phyloP scores from a whole-genome alignment of 2,113 vertebrate genomes.

The Rhabdornis inornatus region DNA sequence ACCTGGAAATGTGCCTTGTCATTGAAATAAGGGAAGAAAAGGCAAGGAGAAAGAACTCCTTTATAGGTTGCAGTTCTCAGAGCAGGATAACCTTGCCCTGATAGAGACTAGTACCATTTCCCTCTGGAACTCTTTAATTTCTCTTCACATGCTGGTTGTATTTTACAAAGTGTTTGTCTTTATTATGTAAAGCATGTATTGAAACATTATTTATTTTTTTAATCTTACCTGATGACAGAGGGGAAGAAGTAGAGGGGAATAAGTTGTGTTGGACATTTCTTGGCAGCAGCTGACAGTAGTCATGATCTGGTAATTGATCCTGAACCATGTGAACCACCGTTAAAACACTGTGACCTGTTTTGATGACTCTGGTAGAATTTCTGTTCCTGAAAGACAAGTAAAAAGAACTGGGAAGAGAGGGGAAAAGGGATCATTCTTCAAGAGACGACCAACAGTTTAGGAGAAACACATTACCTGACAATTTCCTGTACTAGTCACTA shows the following conservation, averaged over 20 bases:
- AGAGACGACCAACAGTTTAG: neutral
- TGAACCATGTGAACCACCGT: neutral
- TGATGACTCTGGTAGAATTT: neutral
- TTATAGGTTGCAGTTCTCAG: neutral
- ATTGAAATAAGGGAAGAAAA: neutral
- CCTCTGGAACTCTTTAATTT: neutral
- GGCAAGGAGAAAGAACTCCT: neutral
- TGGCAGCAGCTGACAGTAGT: neutral
- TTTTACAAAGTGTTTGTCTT: neutral
- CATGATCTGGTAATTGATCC: neutral
- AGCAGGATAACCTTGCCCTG: neutral
- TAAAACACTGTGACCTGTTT: neutral
- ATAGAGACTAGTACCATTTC: neutral
- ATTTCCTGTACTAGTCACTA: neutral
- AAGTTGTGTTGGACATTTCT: neutral
- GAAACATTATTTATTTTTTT: neutral
- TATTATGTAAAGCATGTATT: neutral
- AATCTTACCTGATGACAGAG: neutral
- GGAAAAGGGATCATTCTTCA: neutral
- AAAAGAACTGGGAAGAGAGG: neutral
- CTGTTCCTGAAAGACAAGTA: neutral
- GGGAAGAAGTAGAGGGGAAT: neutral
- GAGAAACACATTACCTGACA: neutral
- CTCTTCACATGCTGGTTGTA: neutral
- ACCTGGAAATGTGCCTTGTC: neutral